Evolutionary conservation across 53 echinoderm and acorn worm species (phyloP), one percentile per base, ranked within the genome.

Genomic region (Antedon mediterranea): DNA sequence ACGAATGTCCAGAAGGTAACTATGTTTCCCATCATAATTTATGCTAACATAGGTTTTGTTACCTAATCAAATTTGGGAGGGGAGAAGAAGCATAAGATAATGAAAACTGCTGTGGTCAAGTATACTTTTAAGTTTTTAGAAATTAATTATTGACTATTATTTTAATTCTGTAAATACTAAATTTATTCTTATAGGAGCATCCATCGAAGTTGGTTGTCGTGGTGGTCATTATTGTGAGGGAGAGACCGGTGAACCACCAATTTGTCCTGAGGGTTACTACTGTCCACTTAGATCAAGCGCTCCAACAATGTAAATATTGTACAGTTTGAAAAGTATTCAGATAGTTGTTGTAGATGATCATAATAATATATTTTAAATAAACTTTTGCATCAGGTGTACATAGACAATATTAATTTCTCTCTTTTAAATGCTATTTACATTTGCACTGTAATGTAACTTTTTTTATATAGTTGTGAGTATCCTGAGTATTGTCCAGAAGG

Each of bases 1-100:
- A 90, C 71, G 98, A 97, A 33, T 97, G 98, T 30, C 98, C 98
- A 13, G 98, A 97, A 90, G 98, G 93, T 93, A n/a, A n/a, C n/a
- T n/a, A n/a, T n/a, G n/a, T n/a, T n/a, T n/a, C n/a, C n/a, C n/a
- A n/a, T n/a, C n/a, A n/a, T n/a, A n/a, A n/a, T n/a, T n/a, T n/a
- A n/a, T n/a, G n/a, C n/a, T n/a, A n/a, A n/a, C n/a, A n/a, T n/a
- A n/a, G n/a, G n/a, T n/a, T n/a, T n/a, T n/a, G n/a, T n/a, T n/a
- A n/a, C n/a, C n/a, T n/a, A n/a, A n/a, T n/a, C n/a, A n/a, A n/a
- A n/a, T n/a, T n/a, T n/a, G n/a, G n/a, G n/a, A n/a, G n/a, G n/a
- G n/a, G n/a, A n/a, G n/a, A n/a, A n/a, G n/a, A n/a, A n/a, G n/a
- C n/a, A n/a, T n/a, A n/a, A n/a, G n/a, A n/a, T n/a, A n/a, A n/a